Percentiles rank a stretch among this genome's conserved stretches.
These are phyloP conservation scores for Sebastes kiyomatsui DNA, from an alignment of 2,797 vertebrate species.

Conservation along the genomic window DNA sequence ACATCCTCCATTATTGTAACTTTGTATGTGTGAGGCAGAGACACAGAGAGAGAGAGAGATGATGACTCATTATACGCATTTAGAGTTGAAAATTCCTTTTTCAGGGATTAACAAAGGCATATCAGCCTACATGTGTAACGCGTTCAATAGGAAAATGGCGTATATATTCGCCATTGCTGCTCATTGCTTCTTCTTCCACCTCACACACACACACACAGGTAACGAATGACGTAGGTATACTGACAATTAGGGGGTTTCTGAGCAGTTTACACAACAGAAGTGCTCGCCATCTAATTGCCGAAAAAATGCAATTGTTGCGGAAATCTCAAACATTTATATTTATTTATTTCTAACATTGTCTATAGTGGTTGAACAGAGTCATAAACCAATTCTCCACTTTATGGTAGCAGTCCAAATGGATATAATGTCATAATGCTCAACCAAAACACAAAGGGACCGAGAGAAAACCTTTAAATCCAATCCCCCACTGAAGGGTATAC, in stretches of 20 bases:
- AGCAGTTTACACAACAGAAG: no score
- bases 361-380: neutral
- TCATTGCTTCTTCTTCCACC: conserved; percentile 52
- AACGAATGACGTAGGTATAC: neutral
- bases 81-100: neutral
- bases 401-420: neutral
- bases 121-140: neutral
- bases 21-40: neutral
- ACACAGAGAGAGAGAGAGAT: neutral
- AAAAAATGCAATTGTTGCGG: no score
- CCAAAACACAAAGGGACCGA: neutral
- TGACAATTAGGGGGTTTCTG: no score
- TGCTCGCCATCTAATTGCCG: no score
- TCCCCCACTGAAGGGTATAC: neutral
- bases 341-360: neutral
- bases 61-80: no score
- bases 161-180: conserved; percentile 67
- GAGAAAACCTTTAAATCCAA: neutral
- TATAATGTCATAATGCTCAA: neutral
- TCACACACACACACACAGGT: neutral
- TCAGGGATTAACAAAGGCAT: neutral
- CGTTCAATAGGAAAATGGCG: conserved; percentile 60
- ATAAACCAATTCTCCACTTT: neutral
- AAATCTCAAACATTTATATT: no score
- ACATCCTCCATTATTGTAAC: conserved; percentile 15